A percentile compares a stretch with the other conserved stretches of the same genome.
Evolutionary conservation across 2,797 vertebrate genomes (phyloP).

Genomic region (Tenualosa ilisha): DNA sequence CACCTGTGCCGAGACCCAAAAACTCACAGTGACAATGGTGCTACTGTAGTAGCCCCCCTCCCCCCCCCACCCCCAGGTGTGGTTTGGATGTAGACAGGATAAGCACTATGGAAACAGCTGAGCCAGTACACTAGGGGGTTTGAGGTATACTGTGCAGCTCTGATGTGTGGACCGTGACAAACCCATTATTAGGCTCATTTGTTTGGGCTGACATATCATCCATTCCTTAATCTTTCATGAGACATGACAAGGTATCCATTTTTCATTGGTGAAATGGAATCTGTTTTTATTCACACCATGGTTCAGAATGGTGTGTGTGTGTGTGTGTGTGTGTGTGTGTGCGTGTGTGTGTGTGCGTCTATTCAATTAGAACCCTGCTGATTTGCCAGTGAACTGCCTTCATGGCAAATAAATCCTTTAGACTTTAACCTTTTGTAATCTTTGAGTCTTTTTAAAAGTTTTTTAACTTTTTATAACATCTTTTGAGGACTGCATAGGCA

Average conservation of each 20-base stretch:
- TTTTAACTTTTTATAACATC: background rate
- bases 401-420: background rate
- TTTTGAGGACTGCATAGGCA: background rate
- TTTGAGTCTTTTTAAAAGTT: background rate
- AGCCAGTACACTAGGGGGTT: background rate
- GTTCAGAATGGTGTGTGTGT: background rate
- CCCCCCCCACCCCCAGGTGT: background rate
- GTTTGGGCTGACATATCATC: constrained; percentile 19
- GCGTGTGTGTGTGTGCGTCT: background rate
- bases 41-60: background rate
- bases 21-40: constrained; percentile 8
- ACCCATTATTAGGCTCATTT: constrained; percentile 5
- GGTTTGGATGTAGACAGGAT: background rate
- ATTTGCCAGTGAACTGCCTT: background rate
- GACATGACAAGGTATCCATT: constrained; percentile 23
- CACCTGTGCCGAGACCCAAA: background rate
- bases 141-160: background rate
- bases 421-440: too few relatives aligned
- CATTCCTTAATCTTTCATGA: constrained; percentile 12
- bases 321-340: background rate
- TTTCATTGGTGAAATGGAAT: constrained; percentile 19
- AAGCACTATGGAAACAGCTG: background rate
- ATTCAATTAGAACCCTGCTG: background rate
- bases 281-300: background rate
- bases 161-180: constrained; percentile 3